phyloP scores from a whole-genome alignment of 2,113 vertebrate species.

The Carassius gibelio region DNA sequence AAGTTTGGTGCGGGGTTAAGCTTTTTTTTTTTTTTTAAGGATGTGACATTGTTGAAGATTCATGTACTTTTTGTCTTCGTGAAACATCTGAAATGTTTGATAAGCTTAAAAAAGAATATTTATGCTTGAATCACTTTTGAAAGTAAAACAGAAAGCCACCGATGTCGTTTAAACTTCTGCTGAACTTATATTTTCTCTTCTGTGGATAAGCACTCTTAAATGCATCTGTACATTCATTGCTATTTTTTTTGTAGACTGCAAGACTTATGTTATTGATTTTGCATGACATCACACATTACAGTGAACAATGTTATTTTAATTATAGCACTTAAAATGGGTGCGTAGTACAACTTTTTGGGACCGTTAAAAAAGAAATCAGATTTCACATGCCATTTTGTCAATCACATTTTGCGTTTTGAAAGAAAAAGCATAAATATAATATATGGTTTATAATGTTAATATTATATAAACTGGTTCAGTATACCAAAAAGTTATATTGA shows the following conservation, averaged over 20 bases:
- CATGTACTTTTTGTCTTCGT: neutral
- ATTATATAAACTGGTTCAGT: conserved; percentile 16
- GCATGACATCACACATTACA: conserved; percentile 46
- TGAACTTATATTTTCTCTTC: conserved; percentile 16
- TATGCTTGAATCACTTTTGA: conserved; percentile 8
- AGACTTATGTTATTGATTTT: conserved; percentile 33
- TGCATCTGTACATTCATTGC: conserved; percentile 23
- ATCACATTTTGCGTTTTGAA: neutral
- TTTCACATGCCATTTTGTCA: conserved; percentile 17
- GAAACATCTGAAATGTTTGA: neutral
- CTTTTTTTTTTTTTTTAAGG: conserved; percentile 1
- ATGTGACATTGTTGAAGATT: neutral
- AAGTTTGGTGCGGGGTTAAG: conserved; percentile 44
- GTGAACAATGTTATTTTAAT: conserved; percentile 16
- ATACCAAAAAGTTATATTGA: conserved; percentile 23
- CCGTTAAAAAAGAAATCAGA: neutral
- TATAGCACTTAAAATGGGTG: conserved; percentile 44
- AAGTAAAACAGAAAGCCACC: neutral
- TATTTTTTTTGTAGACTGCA: conserved; percentile 9
- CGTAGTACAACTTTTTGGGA: neutral
- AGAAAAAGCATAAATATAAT: conserved; percentile 20
- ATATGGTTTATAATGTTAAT: conserved; percentile 20
- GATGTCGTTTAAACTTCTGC: neutral
- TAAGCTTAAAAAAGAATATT: conserved; percentile 1
- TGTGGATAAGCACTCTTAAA: conserved; percentile 38